Evolutionary conservation across 2,797 vertebrate species (phyloP), one percentile per base, ranked within the genome.

Genomic region (Paramormyrops hopkinsi): DNA sequence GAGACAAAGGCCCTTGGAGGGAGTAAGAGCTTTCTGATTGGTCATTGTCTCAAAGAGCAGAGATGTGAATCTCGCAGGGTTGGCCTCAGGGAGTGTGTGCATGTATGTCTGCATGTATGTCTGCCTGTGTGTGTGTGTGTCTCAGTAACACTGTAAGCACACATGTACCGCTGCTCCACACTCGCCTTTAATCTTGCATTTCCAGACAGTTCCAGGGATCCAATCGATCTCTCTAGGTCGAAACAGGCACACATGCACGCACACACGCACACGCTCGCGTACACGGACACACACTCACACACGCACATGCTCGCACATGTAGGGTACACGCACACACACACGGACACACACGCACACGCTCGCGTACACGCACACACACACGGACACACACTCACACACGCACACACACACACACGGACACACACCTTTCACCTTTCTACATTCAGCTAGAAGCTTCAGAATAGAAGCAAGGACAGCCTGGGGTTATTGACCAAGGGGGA

Each of bases 1-100:
- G 41, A 41, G 2, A 76, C 69, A 76, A 89, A 76, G 84, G 22
- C 54, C 83, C 88, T 76, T 89, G 89, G 50, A 69, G 86, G 65
- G 41, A 17, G 41, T 51, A 85, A 85, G 76, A 56, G 69, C 56
- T 88, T 86, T 90, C 69, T 89, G 69, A 76, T 41, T 41, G 69
- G 29, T 5, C 69, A 89, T 89, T 73, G 19, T 29, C 50, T 65
- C 87, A 82, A 87, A 62, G 37, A 89, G 59, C 9, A 46, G 48
- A 79, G 86, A 83, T 62, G 25, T 84, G 22, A 22, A 11, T 73
- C 62, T 46, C 8, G 50, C 51, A 88, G 22, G 54, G 8, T 41
- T 29, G 51, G n/a, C 69, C 2, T 79, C 25, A 76, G 65, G 33
- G 46, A 51, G 48, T 11, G 1, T 0, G 79, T 86, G 22, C 7